Percentiles rank a stretch among this genome's conserved stretches.
phyloP scores from a whole-genome alignment of 2,113 vertebrate genomes.

The Cyphomyrus discorhynchus region DNA sequence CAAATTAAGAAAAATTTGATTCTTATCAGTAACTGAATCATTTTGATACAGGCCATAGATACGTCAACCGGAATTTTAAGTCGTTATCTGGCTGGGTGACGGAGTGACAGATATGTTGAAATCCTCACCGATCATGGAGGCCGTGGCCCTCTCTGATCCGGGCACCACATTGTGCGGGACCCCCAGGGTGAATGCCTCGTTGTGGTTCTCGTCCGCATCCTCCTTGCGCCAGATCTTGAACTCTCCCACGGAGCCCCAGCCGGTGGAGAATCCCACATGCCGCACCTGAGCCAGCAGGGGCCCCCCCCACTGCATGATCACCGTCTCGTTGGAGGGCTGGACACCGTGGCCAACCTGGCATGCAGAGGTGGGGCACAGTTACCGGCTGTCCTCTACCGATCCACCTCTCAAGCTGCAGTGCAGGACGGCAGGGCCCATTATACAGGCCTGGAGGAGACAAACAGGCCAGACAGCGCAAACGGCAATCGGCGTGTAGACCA shows the following conservation, averaged over 20 bases:
- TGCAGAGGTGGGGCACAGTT: background rate
- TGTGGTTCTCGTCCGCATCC: constrained; percentile 87
- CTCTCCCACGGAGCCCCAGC: constrained; percentile 88
- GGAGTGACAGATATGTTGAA: background rate
- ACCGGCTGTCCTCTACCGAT: background rate
- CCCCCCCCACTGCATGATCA: constrained; percentile 74
- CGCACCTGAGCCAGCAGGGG: constrained; percentile 66
- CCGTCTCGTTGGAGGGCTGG: constrained; percentile 70
- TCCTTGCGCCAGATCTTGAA: constrained; percentile 92
- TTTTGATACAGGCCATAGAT: background rate
- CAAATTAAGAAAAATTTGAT: background rate
- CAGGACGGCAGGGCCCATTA: background rate
- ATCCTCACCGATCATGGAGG: constrained; percentile 79
- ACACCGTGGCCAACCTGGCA: constrained; percentile 77
- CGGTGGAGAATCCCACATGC: constrained; percentile 88
- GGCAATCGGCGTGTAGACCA: background rate
- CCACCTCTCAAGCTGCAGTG: background rate
- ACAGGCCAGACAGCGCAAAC: background rate
- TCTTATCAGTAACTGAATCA: background rate
- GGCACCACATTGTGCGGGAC: constrained; percentile 83
- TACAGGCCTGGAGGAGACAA: background rate
- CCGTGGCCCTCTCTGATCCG: constrained; percentile 79
- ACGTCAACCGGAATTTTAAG: background rate
- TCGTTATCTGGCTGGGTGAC: background rate
- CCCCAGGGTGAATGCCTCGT: constrained; percentile 86